phyloP scores from a whole-genome alignment of 92 coral and sea anemone genomes.

The Desmophyllum pertusum region DNA sequence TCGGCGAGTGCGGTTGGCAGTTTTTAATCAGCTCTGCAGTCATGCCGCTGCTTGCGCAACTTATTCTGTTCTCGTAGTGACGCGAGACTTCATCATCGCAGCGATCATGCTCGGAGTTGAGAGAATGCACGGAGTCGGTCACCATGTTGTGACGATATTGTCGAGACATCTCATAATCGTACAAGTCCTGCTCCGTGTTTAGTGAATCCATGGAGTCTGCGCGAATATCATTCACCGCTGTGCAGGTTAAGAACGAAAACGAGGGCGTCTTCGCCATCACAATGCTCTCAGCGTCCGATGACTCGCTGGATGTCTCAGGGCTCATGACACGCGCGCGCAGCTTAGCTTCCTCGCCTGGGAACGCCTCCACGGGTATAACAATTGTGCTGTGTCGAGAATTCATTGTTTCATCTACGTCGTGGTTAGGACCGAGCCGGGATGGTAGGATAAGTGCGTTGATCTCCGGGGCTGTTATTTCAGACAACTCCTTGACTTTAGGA shows the following conservation, averaged over 20 bases:
- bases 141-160: slow-evolving; percentile 12
- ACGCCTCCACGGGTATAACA: slow-evolving; percentile 51
- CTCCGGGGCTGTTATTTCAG: background rate
- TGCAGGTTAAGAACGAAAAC: slow-evolving; percentile 81
- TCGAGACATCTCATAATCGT: slow-evolving; percentile 29
- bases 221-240: slow-evolving; percentile 69
- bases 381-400: slow-evolving; percentile 37
- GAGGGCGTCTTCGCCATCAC: slow-evolving; percentile 82
- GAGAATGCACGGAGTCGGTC: background rate
- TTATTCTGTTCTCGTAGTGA: slow-evolving; percentile 38
- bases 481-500: slow-evolving; percentile 1
- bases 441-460: slow-evolving; percentile 30
- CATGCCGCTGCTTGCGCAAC: slow-evolving; percentile 37
- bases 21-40: slow-evolving; percentile 79
- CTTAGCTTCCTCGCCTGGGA: slow-evolving; percentile 49
- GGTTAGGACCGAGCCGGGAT: slow-evolving; percentile 39
- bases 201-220: slow-evolving; percentile 41
- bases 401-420: slow-evolving; percentile 61
- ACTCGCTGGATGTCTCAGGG: slow-evolving; percentile 74
- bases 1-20: slow-evolving; percentile 73
- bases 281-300: slow-evolving; percentile 90
- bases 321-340: slow-evolving; percentile 51
- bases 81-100: slow-evolving; percentile 53
- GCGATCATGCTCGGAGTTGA: background rate
- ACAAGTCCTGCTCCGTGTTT: slow-evolving; percentile 26